Percentiles rank a stretch among this genome's conserved stretches.
These are phyloP conservation scores for Darevskia mixta DNA, from an alignment of 2,797 vertebrate species.

Conservation along the genomic window DNA sequence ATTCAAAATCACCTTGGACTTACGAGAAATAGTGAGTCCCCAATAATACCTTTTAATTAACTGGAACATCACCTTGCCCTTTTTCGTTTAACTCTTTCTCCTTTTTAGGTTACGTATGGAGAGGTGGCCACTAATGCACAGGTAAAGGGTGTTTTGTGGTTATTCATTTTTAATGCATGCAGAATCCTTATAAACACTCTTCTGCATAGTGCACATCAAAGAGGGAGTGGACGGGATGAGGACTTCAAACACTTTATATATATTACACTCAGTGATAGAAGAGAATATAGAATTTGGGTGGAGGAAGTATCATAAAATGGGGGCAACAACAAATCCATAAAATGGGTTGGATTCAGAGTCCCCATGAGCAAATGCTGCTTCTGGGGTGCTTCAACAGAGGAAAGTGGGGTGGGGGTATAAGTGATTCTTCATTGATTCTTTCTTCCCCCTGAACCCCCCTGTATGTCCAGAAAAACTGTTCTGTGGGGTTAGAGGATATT, in stretches of 20 bases:
- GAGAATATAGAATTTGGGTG: not conserved
- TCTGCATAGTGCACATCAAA: not conserved
- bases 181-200: slow-evolving; percentile 18
- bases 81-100: slow-evolving; percentile 45
- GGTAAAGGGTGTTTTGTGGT: slow-evolving; percentile 38
- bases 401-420: too few relatives aligned
- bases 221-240: too few relatives aligned
- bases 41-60: not conserved
- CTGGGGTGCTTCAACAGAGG: too few relatives aligned
- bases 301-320: not conserved
- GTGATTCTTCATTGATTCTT: too few relatives aligned
- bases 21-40: not conserved
- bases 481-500: too few relatives aligned
- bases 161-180: slow-evolving; percentile 34
- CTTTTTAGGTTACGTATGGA: slow-evolving; percentile 41
- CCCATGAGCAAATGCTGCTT: too few relatives aligned
- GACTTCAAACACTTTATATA: not conserved
- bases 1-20: not conserved
- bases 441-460: too few relatives aligned
- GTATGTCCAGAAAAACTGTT: too few relatives aligned
- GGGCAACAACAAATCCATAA: too few relatives aligned
- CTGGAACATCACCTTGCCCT: slow-evolving; percentile 27
- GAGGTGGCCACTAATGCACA: slow-evolving; percentile 19
- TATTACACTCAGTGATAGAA: not conserved
- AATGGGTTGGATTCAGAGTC: too few relatives aligned